A percentile compares a stretch with the other conserved stretches of the same genome.
Evolutionary conservation across 2,888 invertebrate genomes (phyloP).

Genomic region (Julus scandinavius): DNA sequence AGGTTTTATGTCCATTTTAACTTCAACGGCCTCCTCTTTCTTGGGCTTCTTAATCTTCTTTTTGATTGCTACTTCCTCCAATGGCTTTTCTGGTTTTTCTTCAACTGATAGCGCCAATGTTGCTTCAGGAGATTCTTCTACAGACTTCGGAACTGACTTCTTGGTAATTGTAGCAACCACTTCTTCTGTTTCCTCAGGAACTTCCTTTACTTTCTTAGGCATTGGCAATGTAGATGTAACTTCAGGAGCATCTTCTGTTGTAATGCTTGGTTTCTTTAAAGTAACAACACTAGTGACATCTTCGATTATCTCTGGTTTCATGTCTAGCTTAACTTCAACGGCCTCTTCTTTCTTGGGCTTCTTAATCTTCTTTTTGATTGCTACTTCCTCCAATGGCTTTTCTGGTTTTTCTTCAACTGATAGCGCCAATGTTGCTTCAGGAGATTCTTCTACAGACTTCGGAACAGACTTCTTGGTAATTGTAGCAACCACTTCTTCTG

Average conservation of each 20-base stretch:
- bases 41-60: slow-evolving; percentile 53
- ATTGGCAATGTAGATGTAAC: slow-evolving; percentile 39
- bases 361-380: slow-evolving; percentile 15
- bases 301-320: slow-evolving; percentile 45
- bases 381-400: slow-evolving; percentile 29
- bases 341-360: slow-evolving; percentile 56
- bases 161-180: slow-evolving; percentile 59
- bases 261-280: neutral
- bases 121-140: slow-evolving; percentile 53
- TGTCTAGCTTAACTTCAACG: slow-evolving; percentile 59
- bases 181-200: slow-evolving; percentile 53
- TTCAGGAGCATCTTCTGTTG: slow-evolving; percentile 46
- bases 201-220: slow-evolving; percentile 18
- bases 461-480: slow-evolving; percentile 60
- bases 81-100: slow-evolving; percentile 29
- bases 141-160: slow-evolving; percentile 57
- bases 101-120: neutral
- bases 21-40: slow-evolving; percentile 59
- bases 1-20: slow-evolving; percentile 47
- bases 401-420: slow-evolving; percentile 17
- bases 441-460: slow-evolving; percentile 47
- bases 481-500: slow-evolving; percentile 50
- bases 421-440: slow-evolving; percentile 43
- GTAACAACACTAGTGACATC: neutral
- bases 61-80: slow-evolving; percentile 20